These are phyloP conservation scores for Heteropelma amictum DNA, from an alignment of 2,888 invertebrate species.

Conservation along the genomic window DNA sequence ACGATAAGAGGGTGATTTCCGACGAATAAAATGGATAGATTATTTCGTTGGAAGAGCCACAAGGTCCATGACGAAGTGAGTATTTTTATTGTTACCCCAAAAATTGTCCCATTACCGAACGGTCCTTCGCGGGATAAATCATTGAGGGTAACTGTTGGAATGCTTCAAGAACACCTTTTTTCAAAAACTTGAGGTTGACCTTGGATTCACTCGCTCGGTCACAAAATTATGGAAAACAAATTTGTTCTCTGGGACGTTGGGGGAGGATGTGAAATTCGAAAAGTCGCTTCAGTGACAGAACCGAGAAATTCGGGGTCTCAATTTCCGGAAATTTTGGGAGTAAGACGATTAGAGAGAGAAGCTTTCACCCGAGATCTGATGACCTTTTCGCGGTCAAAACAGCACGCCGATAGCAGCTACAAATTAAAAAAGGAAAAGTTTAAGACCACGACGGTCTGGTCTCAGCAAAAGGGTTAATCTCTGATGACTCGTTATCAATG, in stretches of 20 bases:
- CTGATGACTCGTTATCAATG: too few relatives aligned
- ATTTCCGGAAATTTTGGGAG: conserved; percentile 7
- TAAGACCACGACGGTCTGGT: too few relatives aligned
- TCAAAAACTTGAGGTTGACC: too few relatives aligned
- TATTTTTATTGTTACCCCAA: conserved; percentile 52
- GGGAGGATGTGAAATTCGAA: conserved; percentile 46
- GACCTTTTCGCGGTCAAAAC: conserved; percentile 14
- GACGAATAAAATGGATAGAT: conserved; percentile 68
- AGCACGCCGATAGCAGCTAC: conserved; percentile 9
- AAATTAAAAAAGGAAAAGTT: too few relatives aligned
- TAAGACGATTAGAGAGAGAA: conserved; percentile 32
- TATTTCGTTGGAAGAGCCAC: conserved; percentile 75
- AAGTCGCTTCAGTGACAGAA: conserved; percentile 40
- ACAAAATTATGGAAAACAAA: conserved; percentile 64
- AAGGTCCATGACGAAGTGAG: conserved; percentile 73
- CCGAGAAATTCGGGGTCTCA: neutral
- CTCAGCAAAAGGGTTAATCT: too few relatives aligned
- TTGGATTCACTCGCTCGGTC: conserved; percentile 56
- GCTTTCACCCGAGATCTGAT: conserved; percentile 5
- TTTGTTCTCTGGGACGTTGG: conserved; percentile 35
- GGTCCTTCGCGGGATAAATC: too few relatives aligned
- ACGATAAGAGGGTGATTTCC: conserved; percentile 6
- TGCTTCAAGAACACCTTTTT: too few relatives aligned
- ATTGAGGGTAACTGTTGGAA: too few relatives aligned
- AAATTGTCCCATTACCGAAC: neutral